phyloP scores from a whole-genome alignment of 2,888 invertebrate genomes.

The Himalopsyche kuldschensis region DNA sequence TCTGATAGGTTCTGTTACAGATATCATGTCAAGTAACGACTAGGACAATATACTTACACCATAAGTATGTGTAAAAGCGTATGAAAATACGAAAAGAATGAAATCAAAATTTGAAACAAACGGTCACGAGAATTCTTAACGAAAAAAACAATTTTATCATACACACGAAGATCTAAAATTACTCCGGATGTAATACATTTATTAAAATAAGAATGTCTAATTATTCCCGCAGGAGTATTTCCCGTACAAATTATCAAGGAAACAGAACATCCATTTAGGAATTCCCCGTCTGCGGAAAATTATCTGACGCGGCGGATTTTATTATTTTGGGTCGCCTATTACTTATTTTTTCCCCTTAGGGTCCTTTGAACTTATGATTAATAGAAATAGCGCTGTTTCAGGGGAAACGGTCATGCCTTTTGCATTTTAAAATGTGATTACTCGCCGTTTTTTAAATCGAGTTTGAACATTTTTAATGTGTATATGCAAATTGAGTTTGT shows the following conservation, averaged over 20 bases:
- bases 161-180: not conserved
- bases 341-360: conserved; percentile 18
- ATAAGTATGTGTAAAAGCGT: too few species aligned
- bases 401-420: conserved; percentile 8
- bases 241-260: not conserved
- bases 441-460: not conserved
- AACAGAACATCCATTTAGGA: conserved; percentile 10
- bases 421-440: conserved; percentile 7
- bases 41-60: too few species aligned
- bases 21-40: too few species aligned
- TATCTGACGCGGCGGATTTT: conserved; percentile 14
- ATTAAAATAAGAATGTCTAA: not conserved
- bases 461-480: not conserved
- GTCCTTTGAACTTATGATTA: conserved; percentile 31
- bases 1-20: too few species aligned
- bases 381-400: conserved; percentile 20
- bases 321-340: conserved; percentile 20
- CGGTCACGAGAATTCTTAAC: not conserved
- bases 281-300: conserved; percentile 5
- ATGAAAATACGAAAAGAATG: too few species aligned
- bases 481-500: not conserved
- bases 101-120: not conserved
- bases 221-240: not conserved
- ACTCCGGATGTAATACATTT: not conserved
- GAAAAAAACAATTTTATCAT: not conserved